Evolutionary conservation across 2,797 vertebrate species (phyloP), one percentile per base, ranked within the genome.

Genomic region (Channa striata): DNA sequence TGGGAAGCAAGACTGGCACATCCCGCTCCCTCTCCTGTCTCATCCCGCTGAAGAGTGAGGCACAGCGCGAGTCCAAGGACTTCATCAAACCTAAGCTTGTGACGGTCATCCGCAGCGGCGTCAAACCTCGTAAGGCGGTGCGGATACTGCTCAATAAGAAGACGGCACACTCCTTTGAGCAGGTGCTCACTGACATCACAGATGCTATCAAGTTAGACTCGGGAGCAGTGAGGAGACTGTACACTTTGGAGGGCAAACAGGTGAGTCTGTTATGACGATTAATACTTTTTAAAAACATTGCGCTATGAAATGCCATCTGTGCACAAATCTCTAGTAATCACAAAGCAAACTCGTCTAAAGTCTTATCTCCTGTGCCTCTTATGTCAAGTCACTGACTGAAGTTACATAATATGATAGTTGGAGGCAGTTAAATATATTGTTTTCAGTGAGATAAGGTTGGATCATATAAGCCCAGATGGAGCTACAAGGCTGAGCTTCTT

Each of bases 81-180:
- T 99, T 97, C 92, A 97, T 99, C 89, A 98, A 97, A 72, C 98
- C 98, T 84, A 99, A 99, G 59, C 75, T 99, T 14, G 98, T 99
- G 90, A 99, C 98, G 1, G 97, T 99, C 83, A 99, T 99, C 80
- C 96, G 98, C 46, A 96, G 97, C 36, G 98, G 98, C 2, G 97
- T 98, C 53, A 99, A 98, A 81, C 98, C 98, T 0, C 95, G 98
- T 48, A 99, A 99, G 89, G 98, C 98, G 0, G 98, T 99, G 7
- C 93, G 98, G 39, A 94, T 99, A 61, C 96, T 99, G 71, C 95
- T 99, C 73, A 99, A 99, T 75, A 99, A 97, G 93, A 99, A 99
- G 93, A 99, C 98, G 0, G 98, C 97, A 0, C 98, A 99, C 90
- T 99, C 97, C 78, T 98, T 99, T 0, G 98, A 99, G 14, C 98